Base-by-base conservation (phyloP, 2,888 invertebrate species). In the Lottia gigantea region DNA sequence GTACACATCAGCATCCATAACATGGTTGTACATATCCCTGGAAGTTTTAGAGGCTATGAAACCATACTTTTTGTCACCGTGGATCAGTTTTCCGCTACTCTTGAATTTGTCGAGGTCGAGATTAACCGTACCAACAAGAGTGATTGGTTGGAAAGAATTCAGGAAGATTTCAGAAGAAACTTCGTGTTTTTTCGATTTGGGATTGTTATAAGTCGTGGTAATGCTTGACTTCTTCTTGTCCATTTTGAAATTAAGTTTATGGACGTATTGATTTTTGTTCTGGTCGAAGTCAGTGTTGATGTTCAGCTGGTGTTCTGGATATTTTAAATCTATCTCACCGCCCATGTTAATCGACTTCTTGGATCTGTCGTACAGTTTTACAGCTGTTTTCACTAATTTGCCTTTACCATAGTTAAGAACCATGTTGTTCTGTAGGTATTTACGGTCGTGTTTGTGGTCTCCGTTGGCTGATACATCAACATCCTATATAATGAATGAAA, bases 371-470 rank as follows among this genome's bases (percentile, higher is more conserved):
- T 76, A 73, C 8, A 76, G 73, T 31, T 67, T 68, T 8, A 75
- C 14, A 46, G 66, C 64, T 46, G 74, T 19, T 62, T 31, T 19
- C 63, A 73, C 15, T 25, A 64, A 71, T 40, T 71, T 70, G 23
- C 66, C 63, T 46, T 70, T 71, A 12, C 70, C 76, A 66, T 64
- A 46, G 62, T 62, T 62, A 6, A 71, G 63, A 64, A 64, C 67
- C 25, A 70, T 12, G 14, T 62, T 65, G n/a, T 55, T 47, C 62
- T 71, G 45, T 23, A 74, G 71, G 49, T 70, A 71, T 26, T 73
- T 74, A 45, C 69, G 64, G 19, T 71, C 68, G 47, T 80, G 77
- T 19, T 71, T 71, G 46, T 81, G 78, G 11, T 74, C 74, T 19
- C 79, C 80, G 23, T 70, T 74, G 1, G 40, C 40, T 40, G 40